Base-by-base conservation (phyloP, 2,113 vertebrate genomes). In the Xiphorhynchus elegans region DNA sequence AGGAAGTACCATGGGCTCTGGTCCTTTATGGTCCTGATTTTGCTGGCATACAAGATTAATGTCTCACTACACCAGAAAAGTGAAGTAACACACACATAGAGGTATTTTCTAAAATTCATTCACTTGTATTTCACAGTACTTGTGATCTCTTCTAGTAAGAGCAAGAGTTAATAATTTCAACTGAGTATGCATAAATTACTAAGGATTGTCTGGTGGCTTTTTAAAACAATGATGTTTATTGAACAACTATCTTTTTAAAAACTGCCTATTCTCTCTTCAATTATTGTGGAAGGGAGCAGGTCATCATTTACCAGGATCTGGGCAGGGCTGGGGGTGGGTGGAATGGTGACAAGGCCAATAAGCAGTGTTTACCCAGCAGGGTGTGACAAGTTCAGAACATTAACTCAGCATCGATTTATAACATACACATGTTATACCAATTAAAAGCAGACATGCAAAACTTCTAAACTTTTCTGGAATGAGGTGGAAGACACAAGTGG, bases 401-500 rank as follows among this genome's bases (percentile, higher is more conserved):
- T 49, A 18, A 70, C 9, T 39, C 39, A 39, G 11, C 18, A 76
- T n/a, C 7, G 39, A 35, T 58, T 74, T 33, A 52, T 16, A 55
- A n/a, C 7, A 1, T 19, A 24, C 3, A 1, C 8, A 52, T 3
- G 12, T 17, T 46, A 75, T 4, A 49, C 4, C 35, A 21, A 33
- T 26, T 42, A 28, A 46, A 72, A 85, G 37, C 11, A 66, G 1
- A 72, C 7, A n/a, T 0, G 0, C 2, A 63, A 47, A 92, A 62
- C 9, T 49, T 35, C 11, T 50, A 33, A 78, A 46, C 3, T n/a
- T 64, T 12, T 29, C 80, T 75, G 31, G 21, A 31, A 92, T 31
- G 9, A 58, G 37, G 21, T 55, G 8, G 35, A n/a, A 67, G n/a
- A 40, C 17, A 49, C 0, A 0, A 70, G 2, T 8, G 4, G 10